Base-by-base conservation (phyloP, 2,888 invertebrate genomes). In the Lysandra coridon region DNA sequence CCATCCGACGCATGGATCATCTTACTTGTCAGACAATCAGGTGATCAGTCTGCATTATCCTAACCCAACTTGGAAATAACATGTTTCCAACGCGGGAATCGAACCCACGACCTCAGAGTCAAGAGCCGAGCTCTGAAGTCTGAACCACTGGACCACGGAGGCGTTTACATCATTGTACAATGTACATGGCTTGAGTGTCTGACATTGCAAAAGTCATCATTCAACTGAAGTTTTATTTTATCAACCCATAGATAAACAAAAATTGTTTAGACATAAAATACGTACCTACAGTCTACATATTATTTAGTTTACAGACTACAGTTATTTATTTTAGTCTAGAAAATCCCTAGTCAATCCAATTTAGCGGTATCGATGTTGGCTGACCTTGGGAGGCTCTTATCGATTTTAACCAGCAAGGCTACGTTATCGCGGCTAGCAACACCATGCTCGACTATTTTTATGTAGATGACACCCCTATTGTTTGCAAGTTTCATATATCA, bases 391-490 rank as follows among this genome's bases (percentile, higher is more conserved):
- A 10, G 37, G 40, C 73, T 73, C 73, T 40, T 74, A 74, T 74
- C 74, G 74, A 74, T 74, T 73, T 73, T n/a, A 64, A 64, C 64
- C 64, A 74, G 10, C 74, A 44, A 74, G 44, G 74, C 74, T 44
- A n/a, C 74, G n/a, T 74, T 44, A 74, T 74, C 74, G 74, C 44
- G 74, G 40, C 10, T 44, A 10, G 74, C 74, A 40, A 74, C 74
- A 74, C 74, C 73, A 62, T 64, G 12, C 57, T 30, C 64, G 64
- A 12, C 64, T 64, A 23, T 64, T 64, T 64, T 64, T 30, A 23
- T 30, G 12, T 30, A 64, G 10, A 64, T 12, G 64, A 64, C 64
- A 64, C 64, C 64, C 64, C 64, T 64, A 30, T 64, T 64, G 64
- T 64, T 64, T 30, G 10, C 12, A 10, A 64, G 30, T 64, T 30